phyloP scores from a whole-genome alignment of 2,888 invertebrate species.

The Synergus umbraculus region DNA sequence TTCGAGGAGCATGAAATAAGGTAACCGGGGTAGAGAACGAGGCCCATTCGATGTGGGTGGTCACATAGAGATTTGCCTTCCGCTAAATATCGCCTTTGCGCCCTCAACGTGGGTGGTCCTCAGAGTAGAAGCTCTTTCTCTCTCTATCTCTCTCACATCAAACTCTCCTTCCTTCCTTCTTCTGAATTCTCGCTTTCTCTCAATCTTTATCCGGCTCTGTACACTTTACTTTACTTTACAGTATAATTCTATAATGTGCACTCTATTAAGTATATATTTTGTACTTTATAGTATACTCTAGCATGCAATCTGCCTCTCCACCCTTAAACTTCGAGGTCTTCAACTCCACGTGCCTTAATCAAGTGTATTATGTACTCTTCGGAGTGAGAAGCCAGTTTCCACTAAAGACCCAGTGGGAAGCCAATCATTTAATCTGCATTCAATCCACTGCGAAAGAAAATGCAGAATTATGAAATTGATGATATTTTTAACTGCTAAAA shows the following conservation, averaged over 20 bases:
- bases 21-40: slow-evolving; percentile 66
- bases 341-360: slow-evolving; percentile 1
- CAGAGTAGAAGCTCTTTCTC: slow-evolving; percentile 54
- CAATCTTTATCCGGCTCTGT: slow-evolving; percentile 29
- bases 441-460: not conserved
- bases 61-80: slow-evolving; percentile 75
- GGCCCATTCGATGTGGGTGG: slow-evolving; percentile 73
- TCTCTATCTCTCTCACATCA: slow-evolving; percentile 53
- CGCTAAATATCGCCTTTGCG: slow-evolving; percentile 77
- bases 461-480: not conserved
- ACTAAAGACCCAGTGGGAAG: not conserved
- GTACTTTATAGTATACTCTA: not conserved
- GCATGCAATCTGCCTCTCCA: not conserved
- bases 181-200: slow-evolving; percentile 45
- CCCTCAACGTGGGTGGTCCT: slow-evolving; percentile 75
- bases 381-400: not conserved
- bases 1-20: slow-evolving; percentile 67
- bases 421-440: not conserved
- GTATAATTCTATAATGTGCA: not conserved
- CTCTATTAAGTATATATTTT: slow-evolving; percentile 1
- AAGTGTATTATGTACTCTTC: not conserved
- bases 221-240: not conserved
- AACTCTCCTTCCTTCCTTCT: slow-evolving; percentile 50
- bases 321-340: not conserved
- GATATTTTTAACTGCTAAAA: not conserved